phyloP scores from a whole-genome alignment of 2,113 vertebrate genomes.

The Odontesthes bonariensis region DNA sequence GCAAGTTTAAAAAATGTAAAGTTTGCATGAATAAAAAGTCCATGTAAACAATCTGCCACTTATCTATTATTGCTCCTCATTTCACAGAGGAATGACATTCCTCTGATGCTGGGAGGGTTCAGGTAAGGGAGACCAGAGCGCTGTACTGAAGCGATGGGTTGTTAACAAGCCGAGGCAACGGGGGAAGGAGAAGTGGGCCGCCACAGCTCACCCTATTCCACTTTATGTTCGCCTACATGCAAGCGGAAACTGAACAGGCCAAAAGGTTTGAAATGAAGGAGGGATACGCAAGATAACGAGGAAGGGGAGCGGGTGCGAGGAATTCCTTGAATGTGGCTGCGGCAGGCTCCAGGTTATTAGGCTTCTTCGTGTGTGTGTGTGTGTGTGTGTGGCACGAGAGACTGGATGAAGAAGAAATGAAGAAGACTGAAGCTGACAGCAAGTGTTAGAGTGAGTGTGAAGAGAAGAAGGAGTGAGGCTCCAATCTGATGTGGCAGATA shows the following conservation, averaged over 20 bases:
- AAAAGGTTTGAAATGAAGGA: constrained; percentile 30
- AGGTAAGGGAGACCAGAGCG: constrained; percentile 9
- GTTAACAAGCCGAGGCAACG: constrained; percentile 49
- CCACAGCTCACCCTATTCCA: constrained; percentile 33
- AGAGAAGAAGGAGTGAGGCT: constrained; percentile 6
- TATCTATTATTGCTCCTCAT: background rate
- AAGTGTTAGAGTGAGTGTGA: background rate
- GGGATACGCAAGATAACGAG: background rate
- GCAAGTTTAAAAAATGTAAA: too few relatives aligned
- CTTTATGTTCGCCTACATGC: constrained; percentile 33
- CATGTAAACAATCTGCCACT: background rate
- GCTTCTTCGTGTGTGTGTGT: constrained; percentile 6
- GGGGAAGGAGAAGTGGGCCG: constrained; percentile 26
- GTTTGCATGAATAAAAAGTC: background rate
- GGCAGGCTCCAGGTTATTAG: constrained; percentile 9
- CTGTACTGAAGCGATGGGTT: constrained; percentile 21
- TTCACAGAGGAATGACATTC: constrained; percentile 13
- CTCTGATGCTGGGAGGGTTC: too few relatives aligned
- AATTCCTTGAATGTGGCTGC: constrained; percentile 36
- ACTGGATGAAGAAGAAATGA: constrained; percentile 1
- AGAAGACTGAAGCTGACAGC: background rate
- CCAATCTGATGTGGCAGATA: background rate
- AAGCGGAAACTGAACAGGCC: constrained; percentile 40
- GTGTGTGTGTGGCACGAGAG: background rate
- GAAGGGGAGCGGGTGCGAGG: background rate